Evolutionary conservation across 2,113 vertebrate species (phyloP).

Genomic region (Channa argus): DNA sequence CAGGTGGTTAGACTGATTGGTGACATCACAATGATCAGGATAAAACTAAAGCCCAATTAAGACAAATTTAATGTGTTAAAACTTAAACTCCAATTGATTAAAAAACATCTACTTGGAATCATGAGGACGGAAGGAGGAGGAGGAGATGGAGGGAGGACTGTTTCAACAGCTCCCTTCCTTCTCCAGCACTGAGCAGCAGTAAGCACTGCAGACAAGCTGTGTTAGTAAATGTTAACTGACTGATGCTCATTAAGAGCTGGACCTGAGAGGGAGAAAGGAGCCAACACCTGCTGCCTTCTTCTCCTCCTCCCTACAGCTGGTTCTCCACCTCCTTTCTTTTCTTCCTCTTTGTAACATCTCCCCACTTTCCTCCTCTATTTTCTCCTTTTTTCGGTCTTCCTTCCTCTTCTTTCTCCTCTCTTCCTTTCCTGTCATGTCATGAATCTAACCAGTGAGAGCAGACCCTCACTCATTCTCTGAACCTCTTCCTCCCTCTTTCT

Average conservation of each 20-base stretch:
- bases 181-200: not conserved
- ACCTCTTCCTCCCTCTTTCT: constrained; percentile 14
- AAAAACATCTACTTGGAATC: not conserved
- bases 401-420: constrained; percentile 4
- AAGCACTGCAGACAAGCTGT: constrained; percentile 16
- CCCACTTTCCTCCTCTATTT: not conserved
- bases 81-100: not conserved
- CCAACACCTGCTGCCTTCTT: constrained; percentile 58
- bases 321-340: constrained; percentile 37
- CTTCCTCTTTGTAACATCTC: not conserved
- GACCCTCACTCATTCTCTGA: constrained; percentile 5
- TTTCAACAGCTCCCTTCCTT: constrained; percentile 1
- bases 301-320: constrained; percentile 24
- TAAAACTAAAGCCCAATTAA: too few relatives aligned
- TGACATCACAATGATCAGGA: too few relatives aligned
- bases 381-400: not conserved
- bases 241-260: constrained; percentile 59
- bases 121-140: constrained; percentile 7
- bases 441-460: constrained; percentile 11
- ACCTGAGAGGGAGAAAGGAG: constrained; percentile 59
- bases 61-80: too few relatives aligned
- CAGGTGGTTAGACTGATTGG: too few relatives aligned
- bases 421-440: constrained; percentile 1
- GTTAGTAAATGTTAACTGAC: constrained; percentile 1
- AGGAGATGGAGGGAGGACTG: not conserved